Conservation (phyloP, 2,888 invertebrate species). For the Microplitis manilae region DNA sequence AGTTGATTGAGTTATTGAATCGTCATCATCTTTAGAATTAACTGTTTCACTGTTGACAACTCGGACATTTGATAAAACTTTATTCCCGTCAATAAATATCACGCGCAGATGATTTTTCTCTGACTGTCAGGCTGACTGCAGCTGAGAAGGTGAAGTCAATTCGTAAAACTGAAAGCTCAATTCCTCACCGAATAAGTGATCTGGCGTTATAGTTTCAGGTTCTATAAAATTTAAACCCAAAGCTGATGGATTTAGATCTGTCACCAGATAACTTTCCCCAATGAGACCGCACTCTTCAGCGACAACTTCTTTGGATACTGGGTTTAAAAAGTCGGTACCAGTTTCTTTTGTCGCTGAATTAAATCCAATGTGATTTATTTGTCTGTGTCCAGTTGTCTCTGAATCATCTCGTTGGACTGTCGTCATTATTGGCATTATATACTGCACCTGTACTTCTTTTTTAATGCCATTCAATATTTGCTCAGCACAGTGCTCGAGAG, state of each 20-base stretch:
- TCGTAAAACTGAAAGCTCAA: slow-evolving; percentile 74
- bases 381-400: slow-evolving; percentile 32
- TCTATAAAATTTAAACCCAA: slow-evolving; percentile 73
- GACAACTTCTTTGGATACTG: slow-evolving; percentile 84
- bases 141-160: slow-evolving; percentile 68
- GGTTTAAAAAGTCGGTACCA: slow-evolving; percentile 75
- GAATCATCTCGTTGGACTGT: slow-evolving; percentile 55
- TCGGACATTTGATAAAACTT: slow-evolving; percentile 51
- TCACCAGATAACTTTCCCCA: slow-evolving; percentile 74
- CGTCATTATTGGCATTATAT: slow-evolving; percentile 70
- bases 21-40: slow-evolving; percentile 10
- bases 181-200: slow-evolving; percentile 73
- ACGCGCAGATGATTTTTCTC: slow-evolving; percentile 60
- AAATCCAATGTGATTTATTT: slow-evolving; percentile 26
- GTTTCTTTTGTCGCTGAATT: slow-evolving; percentile 62
- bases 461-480: slow-evolving; percentile 77
- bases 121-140: slow-evolving; percentile 69
- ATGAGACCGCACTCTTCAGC: slow-evolving; percentile 84
- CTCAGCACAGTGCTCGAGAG: slow-evolving; percentile 75
- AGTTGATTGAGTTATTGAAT: slow-evolving; percentile 9
- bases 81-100: slow-evolving; percentile 61
- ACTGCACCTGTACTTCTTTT: slow-evolving; percentile 76
- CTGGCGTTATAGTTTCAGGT: slow-evolving; percentile 73
- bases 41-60: slow-evolving; percentile 43
- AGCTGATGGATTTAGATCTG: slow-evolving; percentile 74